Conservation (phyloP, 53 echinoderm and acorn worm species). For the Paelopatides confundens region DNA sequence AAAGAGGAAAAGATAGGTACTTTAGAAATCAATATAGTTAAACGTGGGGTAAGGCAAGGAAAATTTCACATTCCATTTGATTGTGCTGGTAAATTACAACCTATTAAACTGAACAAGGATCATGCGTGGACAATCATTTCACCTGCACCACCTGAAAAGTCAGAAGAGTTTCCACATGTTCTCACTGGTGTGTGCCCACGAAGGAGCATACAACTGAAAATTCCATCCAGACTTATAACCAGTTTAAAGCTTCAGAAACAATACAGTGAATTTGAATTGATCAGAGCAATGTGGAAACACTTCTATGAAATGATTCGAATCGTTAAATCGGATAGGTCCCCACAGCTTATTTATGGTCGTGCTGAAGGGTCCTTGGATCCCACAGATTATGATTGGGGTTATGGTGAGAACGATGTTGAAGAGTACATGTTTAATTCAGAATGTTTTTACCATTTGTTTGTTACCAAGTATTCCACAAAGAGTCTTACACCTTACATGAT, state of each 20-base stretch:
- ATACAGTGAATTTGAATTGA: not conserved
- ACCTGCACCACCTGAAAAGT: not conserved
- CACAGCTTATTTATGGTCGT: not conserved
- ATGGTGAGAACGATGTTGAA: not conserved
- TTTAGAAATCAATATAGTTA: not conserved
- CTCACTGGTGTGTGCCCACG: not conserved
- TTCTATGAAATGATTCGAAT: not conserved
- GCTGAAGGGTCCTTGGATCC: slow-evolving; percentile 23
- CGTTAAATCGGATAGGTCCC: not conserved
- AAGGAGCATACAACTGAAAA: not conserved
- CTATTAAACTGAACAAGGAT: slow-evolving; percentile 10
- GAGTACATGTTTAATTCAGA: slow-evolving; percentile 48
- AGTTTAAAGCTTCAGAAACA: not conserved
- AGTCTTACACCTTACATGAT: slow-evolving; percentile 83
- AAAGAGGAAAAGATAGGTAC: not conserved
- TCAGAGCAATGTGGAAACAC: not conserved
- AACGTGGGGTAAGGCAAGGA: not conserved
- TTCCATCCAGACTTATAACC: not conserved
- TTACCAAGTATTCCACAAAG: slow-evolving; percentile 42
- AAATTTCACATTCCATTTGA: not conserved
- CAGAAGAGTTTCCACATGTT: not conserved
- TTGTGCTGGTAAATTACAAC: not conserved
- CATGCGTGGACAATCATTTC: not conserved
- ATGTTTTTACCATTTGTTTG: slow-evolving; percentile 70
- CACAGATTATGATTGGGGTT: slow-evolving; percentile 17